Evolutionary conservation across 2,888 invertebrate species (phyloP).

Genomic region (Drosophila merina): DNA sequence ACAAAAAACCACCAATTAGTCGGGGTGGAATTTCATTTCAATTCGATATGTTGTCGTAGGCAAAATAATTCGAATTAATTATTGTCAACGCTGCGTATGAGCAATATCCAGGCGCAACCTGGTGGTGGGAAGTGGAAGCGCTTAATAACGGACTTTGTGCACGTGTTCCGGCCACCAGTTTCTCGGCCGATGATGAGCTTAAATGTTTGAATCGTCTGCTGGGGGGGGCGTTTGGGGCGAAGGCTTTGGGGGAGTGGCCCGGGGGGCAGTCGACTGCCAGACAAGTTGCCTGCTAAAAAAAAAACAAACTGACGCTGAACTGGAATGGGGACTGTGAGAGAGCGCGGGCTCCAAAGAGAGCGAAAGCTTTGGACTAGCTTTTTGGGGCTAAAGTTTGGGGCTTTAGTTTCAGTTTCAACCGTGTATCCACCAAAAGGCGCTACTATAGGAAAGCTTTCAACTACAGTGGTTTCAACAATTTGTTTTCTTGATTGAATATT

Average conservation of each 20-base stretch:
- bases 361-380: constrained; percentile 37
- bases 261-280: constrained; percentile 46
- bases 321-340: neutral
- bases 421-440: constrained; percentile 50
- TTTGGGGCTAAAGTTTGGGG: constrained; percentile 45
- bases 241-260: constrained; percentile 7
- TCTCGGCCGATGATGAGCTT: constrained; percentile 8
- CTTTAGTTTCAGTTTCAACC: constrained; percentile 14
- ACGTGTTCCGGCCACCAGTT: constrained; percentile 63
- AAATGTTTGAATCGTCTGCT: constrained; percentile 20
- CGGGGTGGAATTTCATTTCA: constrained; percentile 33
- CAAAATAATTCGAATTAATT: constrained; percentile 65
- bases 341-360: neutral
- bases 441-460: constrained; percentile 37
- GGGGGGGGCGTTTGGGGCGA: neutral
- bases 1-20: constrained; percentile 16
- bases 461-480: constrained; percentile 40
- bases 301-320: constrained; percentile 5
- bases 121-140: neutral
- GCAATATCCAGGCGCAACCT: constrained; percentile 15
- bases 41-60: constrained; percentile 67
- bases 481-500: neutral
- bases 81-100: constrained; percentile 51
- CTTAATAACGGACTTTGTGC: constrained; percentile 43
- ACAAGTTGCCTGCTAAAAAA: constrained; percentile 58